A percentile compares a stretch with the other conserved stretches of the same genome.
phyloP scores from a whole-genome alignment of 2,113 vertebrate genomes.

The Trinectes maculatus region DNA sequence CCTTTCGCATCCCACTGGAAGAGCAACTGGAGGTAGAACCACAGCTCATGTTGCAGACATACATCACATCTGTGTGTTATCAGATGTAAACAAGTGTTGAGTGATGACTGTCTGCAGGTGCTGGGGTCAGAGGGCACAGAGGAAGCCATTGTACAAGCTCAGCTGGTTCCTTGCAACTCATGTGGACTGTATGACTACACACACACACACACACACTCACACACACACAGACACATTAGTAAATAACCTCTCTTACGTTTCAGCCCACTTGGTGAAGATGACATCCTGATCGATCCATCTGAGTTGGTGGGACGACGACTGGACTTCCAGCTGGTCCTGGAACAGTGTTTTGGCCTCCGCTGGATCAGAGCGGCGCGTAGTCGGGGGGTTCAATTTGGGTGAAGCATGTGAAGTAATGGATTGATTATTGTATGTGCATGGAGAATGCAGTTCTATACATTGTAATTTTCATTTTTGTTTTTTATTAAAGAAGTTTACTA shows the following conservation, averaged over 20 bases:
- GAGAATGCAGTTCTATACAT: no score
- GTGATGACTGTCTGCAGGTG: constrained; percentile 63
- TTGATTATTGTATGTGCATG: no score
- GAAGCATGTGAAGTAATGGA: constrained; percentile 4
- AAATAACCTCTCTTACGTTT: background rate
- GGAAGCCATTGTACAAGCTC: constrained; percentile 84
- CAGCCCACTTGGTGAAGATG: constrained; percentile 84
- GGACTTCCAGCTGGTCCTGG: constrained; percentile 86
- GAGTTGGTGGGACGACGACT: constrained; percentile 86
- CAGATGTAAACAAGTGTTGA: background rate
- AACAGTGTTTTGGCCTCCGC: constrained; percentile 84
- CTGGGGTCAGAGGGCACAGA: constrained; percentile 86
- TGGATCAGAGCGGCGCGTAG: constrained; percentile 85
- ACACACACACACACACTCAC: constrained; percentile 3
- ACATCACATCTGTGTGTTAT: background rate
- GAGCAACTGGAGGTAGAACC: constrained; percentile 83
- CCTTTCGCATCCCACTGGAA: constrained; percentile 85
- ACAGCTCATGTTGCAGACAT: background rate
- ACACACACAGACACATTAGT: background rate
- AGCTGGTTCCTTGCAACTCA: constrained; percentile 81
- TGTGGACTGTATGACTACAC: constrained; percentile 82
- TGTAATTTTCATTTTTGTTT: no score
- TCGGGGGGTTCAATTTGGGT: constrained; percentile 88
- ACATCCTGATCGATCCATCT: constrained; percentile 86
- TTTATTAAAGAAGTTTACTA: no score